Percentiles rank a stretch among this genome's conserved stretches.
phyloP scores from a whole-genome alignment of 2,113 vertebrate genomes.

The Corythornis cristatus region DNA sequence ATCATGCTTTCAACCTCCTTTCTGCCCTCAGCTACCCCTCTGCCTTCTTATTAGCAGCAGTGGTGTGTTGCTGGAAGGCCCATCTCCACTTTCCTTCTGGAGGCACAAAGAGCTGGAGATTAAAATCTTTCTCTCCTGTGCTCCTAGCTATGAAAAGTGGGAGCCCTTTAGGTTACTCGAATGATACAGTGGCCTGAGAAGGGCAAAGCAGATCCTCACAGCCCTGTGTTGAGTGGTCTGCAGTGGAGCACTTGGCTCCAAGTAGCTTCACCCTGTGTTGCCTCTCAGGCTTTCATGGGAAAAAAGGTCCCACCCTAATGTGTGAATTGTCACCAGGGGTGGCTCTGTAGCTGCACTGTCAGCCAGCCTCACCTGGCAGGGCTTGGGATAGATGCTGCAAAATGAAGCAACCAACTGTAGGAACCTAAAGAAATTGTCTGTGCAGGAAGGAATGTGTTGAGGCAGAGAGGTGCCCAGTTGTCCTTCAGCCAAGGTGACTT shows the following conservation, averaged over 20 bases:
- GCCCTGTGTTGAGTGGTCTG: background rate
- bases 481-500: background rate
- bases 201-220: background rate
- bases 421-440: background rate
- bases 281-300: background rate
- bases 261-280: background rate
- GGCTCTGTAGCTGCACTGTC: background rate
- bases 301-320: background rate
- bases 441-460: background rate
- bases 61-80: background rate
- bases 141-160: background rate
- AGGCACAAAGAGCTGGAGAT: background rate
- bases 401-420: background rate
- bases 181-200: background rate
- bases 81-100: background rate
- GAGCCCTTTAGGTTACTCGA: background rate
- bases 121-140: background rate
- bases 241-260: background rate
- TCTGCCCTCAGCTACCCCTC: background rate
- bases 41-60: background rate
- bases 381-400: background rate
- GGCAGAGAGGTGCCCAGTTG: background rate
- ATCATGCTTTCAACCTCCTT: background rate
- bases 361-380: accelerated
- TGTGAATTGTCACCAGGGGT: background rate